Evolutionary conservation across 2,797 vertebrate species (phyloP).

Genomic region (Cheirogaleus major): DNA sequence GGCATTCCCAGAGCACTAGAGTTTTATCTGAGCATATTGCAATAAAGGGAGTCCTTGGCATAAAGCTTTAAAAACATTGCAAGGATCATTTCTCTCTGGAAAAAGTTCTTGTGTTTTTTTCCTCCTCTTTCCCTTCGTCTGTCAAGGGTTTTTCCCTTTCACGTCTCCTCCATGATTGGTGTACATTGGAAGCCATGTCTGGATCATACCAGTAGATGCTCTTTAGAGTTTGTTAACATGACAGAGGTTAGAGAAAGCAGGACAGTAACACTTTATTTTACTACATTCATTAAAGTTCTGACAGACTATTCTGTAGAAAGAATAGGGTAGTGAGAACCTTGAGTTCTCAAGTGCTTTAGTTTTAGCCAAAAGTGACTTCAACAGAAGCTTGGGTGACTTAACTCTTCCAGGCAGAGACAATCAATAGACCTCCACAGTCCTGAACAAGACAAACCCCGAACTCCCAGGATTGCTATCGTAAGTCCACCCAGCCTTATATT

Average conservation of each 20-base stretch:
- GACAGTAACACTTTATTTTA: rapidly evolving
- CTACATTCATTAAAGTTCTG: slow-evolving; percentile 15
- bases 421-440: neutral
- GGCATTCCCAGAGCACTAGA: slow-evolving; percentile 78
- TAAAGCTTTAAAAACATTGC: slow-evolving; percentile 82
- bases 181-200: neutral
- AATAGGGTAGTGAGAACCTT: neutral
- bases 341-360: neutral
- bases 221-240: rapidly evolving
- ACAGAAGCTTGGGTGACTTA: neutral
- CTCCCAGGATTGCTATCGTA: neutral
- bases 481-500: neutral
- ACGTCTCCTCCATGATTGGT: slow-evolving; percentile 58
- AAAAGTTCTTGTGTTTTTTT: slow-evolving; percentile 73
- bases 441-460: neutral
- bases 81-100: slow-evolving; percentile 73
- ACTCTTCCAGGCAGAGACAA: slow-evolving; percentile 26
- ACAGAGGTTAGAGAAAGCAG: neutral
- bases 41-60: slow-evolving; percentile 84
- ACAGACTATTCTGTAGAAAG: neutral
- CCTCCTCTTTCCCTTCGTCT: neutral
- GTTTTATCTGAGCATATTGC: slow-evolving; percentile 82
- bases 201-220: rapidly evolving
- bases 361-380: slow-evolving; percentile 31
- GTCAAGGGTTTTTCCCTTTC: slow-evolving; percentile 68